A percentile compares a stretch with the other conserved stretches of the same genome.
Evolutionary conservation across 2,888 invertebrate genomes (phyloP).

Genomic region (Heliconius hortense): DNA sequence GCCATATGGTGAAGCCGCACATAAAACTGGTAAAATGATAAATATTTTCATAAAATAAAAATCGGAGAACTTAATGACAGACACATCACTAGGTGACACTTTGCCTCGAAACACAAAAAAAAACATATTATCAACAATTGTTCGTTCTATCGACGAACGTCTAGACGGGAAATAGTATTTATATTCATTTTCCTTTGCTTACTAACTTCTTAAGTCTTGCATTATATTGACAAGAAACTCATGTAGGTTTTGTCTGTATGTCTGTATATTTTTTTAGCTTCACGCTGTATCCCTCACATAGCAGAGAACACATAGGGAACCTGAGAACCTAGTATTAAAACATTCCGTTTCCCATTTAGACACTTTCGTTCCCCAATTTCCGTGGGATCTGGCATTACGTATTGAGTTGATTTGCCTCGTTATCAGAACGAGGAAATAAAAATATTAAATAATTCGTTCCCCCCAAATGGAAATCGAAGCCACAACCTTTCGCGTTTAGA

Average conservation of each 20-base stretch:
- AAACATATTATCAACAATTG: not conserved
- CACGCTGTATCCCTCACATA: not conserved
- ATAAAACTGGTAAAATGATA: not conserved
- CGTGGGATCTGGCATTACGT: no score
- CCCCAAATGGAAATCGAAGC: no score
- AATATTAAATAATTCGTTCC: no score
- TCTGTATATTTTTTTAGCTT: not conserved
- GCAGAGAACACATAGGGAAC: not conserved
- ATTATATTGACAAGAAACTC: not conserved
- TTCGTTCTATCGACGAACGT: not conserved
- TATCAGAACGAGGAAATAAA: no score
- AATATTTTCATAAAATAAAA: not conserved
- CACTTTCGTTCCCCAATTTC: no score
- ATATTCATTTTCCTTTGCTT: constrained; percentile 7
- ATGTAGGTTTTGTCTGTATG: not conserved
- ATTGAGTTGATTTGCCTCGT: no score
- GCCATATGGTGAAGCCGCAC: no score
- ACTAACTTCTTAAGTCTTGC: not conserved
- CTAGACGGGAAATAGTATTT: constrained; percentile 22
- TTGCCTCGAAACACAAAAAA: not conserved
- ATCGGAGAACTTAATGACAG: not conserved
- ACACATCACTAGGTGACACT: not conserved
- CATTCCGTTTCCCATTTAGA: no score
- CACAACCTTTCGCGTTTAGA: not conserved
- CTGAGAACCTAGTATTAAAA: not conserved